Base-by-base conservation (phyloP, 2,113 vertebrate genomes). In the Theristicus caerulescens region DNA sequence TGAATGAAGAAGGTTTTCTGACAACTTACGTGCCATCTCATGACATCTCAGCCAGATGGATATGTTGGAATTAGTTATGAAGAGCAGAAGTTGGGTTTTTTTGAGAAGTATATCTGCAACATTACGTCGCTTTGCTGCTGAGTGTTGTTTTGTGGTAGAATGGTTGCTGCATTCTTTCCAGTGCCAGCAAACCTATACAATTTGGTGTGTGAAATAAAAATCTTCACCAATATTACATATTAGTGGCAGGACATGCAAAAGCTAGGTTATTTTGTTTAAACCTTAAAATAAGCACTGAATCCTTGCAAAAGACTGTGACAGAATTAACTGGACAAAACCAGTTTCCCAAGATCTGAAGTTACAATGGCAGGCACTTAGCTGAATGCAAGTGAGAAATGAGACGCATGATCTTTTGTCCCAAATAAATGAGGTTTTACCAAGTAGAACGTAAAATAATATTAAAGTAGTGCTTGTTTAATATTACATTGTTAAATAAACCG, bases 321-420 rank as follows among this genome's bases (percentile, higher is more conserved):
- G 59, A 69, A 79, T 55, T 64, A 88, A 76, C 10, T 13, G 31
- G 47, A 77, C 55, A 84, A 89, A 95, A 81, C 6, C 11, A 42
- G 17, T n/a, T 78, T 87, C 31, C 82, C 11, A 22, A 44, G 46
- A 65, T 72, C 54, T 65, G 46, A 74, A 82, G 10, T 82, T 64
- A 49, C 25, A 70, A 24, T 13, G 36, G 51, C 38, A 81, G 47
- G 11, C 64, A 62, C 34, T 74, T 44, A 42, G 17, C 34, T 46
- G 59, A 78, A 67, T 29, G 10, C 26, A 67, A 65, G 42, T 55
- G 49, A 89, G 64, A 84, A 93, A 66, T 4, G 16, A 38, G 46
- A 61, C 15, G 52, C 0, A 0, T 24, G 38, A 59, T 32, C 9
- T 52, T 65, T 78, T 0, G 0, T 40, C 40, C 40, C 55, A 81